phyloP scores from a whole-genome alignment of 2,888 invertebrate genomes.

The Miltochrista miniata region DNA sequence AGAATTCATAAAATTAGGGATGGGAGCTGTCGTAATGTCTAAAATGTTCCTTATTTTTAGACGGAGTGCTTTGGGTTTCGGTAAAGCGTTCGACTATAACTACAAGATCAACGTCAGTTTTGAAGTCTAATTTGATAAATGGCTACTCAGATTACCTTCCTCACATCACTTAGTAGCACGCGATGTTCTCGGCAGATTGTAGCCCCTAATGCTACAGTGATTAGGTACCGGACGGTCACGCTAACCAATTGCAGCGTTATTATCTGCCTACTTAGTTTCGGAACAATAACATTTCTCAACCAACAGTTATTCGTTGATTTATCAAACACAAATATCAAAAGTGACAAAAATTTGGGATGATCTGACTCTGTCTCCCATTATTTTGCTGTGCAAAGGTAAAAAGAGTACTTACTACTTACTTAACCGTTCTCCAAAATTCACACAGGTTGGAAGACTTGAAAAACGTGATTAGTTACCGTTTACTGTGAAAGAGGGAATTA shows the following conservation, averaged over 20 bases:
- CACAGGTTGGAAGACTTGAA: too few relatives aligned
- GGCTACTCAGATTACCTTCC: not conserved
- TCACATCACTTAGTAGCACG: constrained; percentile 8
- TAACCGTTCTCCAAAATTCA: too few relatives aligned
- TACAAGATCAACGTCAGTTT: not conserved
- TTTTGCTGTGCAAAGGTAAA: too few relatives aligned
- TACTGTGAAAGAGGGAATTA: too few relatives aligned
- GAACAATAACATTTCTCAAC: not conserved
- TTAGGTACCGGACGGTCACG: constrained; percentile 19
- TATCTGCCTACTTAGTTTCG: constrained; percentile 1
- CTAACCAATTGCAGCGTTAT: constrained; percentile 6
- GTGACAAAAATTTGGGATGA: too few relatives aligned
- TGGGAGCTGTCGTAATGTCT: too few relatives aligned
- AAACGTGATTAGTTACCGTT: too few relatives aligned
- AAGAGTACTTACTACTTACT: too few relatives aligned
- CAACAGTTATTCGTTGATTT: not conserved
- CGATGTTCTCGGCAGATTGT: constrained; percentile 6
- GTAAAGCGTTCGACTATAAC: not conserved
- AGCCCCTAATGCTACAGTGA: constrained; percentile 24
- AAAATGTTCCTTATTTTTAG: too few relatives aligned
- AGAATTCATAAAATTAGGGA: too few relatives aligned
- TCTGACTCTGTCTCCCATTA: too few relatives aligned
- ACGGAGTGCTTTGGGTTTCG: too few relatives aligned
- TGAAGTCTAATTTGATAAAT: constrained; percentile 5
- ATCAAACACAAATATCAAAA: not conserved